A percentile compares a stretch with the other conserved stretches of the same genome.
These are phyloP conservation scores for Oopsacas minuta DNA, from an alignment of 37 sponge, comb jelly and placozoan genomes.

Conservation along the genomic window DNA sequence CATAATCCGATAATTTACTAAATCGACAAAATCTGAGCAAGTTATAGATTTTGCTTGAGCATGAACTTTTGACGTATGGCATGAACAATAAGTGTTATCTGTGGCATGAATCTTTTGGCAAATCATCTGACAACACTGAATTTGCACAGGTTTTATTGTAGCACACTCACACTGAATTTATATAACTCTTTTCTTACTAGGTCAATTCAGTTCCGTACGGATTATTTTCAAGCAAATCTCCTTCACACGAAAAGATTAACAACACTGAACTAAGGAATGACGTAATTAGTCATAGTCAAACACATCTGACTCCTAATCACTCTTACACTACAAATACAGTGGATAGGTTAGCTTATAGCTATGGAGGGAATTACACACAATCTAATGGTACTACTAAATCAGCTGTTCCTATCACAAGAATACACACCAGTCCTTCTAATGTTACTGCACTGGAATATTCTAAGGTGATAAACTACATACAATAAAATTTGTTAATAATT, in stretches of 20 bases:
- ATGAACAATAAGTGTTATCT: no score
- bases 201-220: conserved; percentile 6
- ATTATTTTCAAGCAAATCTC: background rate
- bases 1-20: no score
- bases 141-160: no score
- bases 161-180: no score
- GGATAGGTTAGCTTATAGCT: background rate
- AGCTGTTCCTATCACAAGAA: background rate
- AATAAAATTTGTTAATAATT: background rate
- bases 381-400: background rate
- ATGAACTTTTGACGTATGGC: no score
- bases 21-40: no score
- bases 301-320: background rate
- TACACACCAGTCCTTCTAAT: background rate
- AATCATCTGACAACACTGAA: no score
- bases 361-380: background rate
- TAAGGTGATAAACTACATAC: background rate
- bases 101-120: no score
- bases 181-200: background rate
- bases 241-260: background rate
- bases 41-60: no score
- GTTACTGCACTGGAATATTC: background rate
- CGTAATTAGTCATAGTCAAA: background rate
- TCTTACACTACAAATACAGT: background rate
- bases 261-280: background rate